phyloP scores from a whole-genome alignment of 2,888 invertebrate species.

The Lochmaea crataegi region DNA sequence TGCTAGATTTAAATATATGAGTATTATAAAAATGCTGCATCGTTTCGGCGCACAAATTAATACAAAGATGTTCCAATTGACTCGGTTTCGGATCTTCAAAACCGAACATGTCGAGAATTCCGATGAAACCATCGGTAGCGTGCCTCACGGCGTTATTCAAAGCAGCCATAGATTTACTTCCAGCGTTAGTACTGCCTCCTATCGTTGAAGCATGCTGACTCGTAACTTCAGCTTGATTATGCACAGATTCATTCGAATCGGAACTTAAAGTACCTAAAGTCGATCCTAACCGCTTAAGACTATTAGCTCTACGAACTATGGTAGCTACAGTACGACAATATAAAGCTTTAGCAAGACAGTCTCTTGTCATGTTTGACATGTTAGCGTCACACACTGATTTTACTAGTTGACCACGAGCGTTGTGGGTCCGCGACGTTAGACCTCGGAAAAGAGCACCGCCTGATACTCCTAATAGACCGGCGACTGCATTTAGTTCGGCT shows the following conservation, averaged over 20 bases:
- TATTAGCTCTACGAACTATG: conserved; percentile 92
- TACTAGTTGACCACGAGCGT: conserved; percentile 81
- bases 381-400: conserved; percentile 87
- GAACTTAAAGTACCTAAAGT: conserved; percentile 87
- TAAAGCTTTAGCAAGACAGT: conserved; percentile 90
- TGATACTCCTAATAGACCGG: conserved; percentile 83
- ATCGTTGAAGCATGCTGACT: conserved; percentile 88
- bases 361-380: conserved; percentile 88
- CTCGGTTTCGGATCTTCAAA: conserved; percentile 93
- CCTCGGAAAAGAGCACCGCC: conserved; percentile 82
- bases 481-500: conserved; percentile 86
- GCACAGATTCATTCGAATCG: conserved; percentile 92
- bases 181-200: conserved; percentile 74
- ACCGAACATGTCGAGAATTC: conserved; percentile 96
- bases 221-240: conserved; percentile 85
- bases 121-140: conserved; percentile 95
- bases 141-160: conserved; percentile 92
- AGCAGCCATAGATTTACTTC: conserved; percentile 91
- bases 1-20: conserved; percentile 93
- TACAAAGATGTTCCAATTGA: conserved; percentile 92
- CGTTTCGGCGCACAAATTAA: conserved; percentile 95
- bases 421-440: conserved; percentile 84
- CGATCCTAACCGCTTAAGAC: conserved; percentile 86
- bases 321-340: conserved; percentile 96
- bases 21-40: conserved; percentile 99